phyloP scores from a whole-genome alignment of 2,888 invertebrate species.

The Latrodectus hesperus region DNA sequence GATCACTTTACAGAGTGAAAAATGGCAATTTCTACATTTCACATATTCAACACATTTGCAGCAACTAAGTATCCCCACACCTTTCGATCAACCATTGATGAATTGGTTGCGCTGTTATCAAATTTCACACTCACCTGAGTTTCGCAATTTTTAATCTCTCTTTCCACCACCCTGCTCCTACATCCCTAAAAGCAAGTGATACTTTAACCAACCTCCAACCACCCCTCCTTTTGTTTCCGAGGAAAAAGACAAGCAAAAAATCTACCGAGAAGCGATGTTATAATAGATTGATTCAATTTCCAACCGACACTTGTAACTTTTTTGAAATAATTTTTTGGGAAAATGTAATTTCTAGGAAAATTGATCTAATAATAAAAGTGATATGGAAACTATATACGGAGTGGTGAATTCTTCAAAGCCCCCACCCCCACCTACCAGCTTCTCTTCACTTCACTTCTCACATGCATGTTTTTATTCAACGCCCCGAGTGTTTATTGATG shows the following conservation, averaged over 20 bases:
- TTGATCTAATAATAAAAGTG: constrained; percentile 4
- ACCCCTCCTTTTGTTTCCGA: not conserved
- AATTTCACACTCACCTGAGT: constrained; percentile 32
- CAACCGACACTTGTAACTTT: constrained; percentile 6
- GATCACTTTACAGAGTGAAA: too few relatives aligned
- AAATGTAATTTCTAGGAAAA: too few relatives aligned
- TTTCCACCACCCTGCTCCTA: too few relatives aligned
- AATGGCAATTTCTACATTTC: too few relatives aligned
- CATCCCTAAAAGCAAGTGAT: too few relatives aligned
- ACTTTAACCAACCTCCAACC: not conserved
- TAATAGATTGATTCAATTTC: constrained; percentile 28
- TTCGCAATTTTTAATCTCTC: not conserved
- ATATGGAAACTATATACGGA: not conserved
- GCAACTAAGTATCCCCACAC: not conserved
- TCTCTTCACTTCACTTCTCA: too few relatives aligned
- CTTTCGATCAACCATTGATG: constrained; percentile 11
- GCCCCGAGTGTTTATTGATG: constrained; percentile 6
- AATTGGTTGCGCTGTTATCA: constrained; percentile 27
- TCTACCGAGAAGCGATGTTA: not conserved
- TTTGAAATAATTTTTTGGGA: too few relatives aligned
- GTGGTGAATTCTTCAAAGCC: too few relatives aligned
- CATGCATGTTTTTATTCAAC: too few relatives aligned
- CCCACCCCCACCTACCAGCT: too few relatives aligned
- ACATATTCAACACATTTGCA: too few relatives aligned
- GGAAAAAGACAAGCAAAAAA: constrained; percentile 6